Base-by-base conservation (phyloP, 2,113 vertebrate species). In the Actinemys pallida region DNA sequence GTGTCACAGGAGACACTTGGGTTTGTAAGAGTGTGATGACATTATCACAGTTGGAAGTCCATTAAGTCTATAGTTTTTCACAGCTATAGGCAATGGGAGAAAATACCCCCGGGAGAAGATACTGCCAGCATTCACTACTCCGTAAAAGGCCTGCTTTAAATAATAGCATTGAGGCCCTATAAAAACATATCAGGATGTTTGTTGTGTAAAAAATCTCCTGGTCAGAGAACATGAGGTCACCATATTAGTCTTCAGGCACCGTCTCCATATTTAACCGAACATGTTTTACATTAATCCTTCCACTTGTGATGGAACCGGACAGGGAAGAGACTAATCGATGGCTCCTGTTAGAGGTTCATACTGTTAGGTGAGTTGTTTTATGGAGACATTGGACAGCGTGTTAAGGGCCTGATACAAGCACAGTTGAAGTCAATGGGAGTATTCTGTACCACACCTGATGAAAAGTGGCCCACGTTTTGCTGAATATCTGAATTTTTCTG, bases 341-440 rank as follows among this genome's bases (percentile, higher is more conserved):
- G 25, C 27, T 95, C 29, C 52, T 53, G 42, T 57, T 93, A 87
- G 29, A 89, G 65, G 86, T 19, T n/a, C 81, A 52, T 75, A 50
- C 90, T 91, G 11, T 59, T 94, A 93, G 92, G 59, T 81, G 31
- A 82, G 84, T 45, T 96, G 29, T 89, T 96, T 95, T 89, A 90
- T 86, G 89, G 90, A 89, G 88, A 87, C 85, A 95, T 45, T 50
- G 78, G 91, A 57, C 45, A 90, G 90, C 93, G 93, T 90, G 93
- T 95, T 93, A 94, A 90, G 92, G 94, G 50, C 86, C 85, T 95
- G 12, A 24, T 93, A n/a, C 78, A 89, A 88, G 57, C 45, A 49
- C 93, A 90, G 0, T 87, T 88, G 54, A 93, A 95, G 87, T 75
- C 57, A 91, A 16, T 76, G n/a, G 65, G 90, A 10, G n/a, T 86